Percentiles rank a stretch among this genome's conserved stretches.
Conservation (phyloP, 2,797 vertebrate species). For the Lagorchestes hirsutus region DNA sequence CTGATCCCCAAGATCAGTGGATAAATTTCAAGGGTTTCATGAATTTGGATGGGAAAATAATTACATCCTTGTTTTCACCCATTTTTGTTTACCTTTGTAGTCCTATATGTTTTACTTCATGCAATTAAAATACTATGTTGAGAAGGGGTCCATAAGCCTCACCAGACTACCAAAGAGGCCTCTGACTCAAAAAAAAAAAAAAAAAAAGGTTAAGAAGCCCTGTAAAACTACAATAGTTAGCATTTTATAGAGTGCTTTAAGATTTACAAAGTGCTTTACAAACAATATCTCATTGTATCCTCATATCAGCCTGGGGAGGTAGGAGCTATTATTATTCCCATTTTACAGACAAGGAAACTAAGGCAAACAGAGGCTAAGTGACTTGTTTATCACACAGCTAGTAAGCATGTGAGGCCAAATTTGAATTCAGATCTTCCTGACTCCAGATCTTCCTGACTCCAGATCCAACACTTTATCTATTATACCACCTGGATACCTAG, state of each 20-base stretch:
- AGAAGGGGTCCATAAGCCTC: background rate
- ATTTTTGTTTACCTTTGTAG: background rate
- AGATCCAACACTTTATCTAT: background rate
- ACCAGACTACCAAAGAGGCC: background rate
- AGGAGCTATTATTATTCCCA: background rate
- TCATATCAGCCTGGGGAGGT: background rate
- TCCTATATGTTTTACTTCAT: background rate
- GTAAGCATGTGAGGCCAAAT: background rate
- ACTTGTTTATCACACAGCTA: background rate
- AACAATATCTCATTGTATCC: background rate
- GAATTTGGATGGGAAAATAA: background rate
- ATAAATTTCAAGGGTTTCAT: background rate
- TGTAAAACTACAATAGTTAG: background rate
- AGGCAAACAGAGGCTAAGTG: background rate
- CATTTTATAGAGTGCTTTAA: background rate
- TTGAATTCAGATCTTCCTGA: background rate
- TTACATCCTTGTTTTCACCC: background rate
- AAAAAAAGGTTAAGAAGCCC: background rate
- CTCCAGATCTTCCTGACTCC: background rate
- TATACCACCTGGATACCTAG: background rate
- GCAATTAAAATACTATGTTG: background rate
- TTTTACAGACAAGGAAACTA: background rate
- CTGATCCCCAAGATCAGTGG: background rate
- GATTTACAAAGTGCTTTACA: background rate
- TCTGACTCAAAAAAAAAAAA: background rate